Base-by-base conservation (phyloP, 2,113 vertebrate genomes). In the Daboia siamensis region DNA sequence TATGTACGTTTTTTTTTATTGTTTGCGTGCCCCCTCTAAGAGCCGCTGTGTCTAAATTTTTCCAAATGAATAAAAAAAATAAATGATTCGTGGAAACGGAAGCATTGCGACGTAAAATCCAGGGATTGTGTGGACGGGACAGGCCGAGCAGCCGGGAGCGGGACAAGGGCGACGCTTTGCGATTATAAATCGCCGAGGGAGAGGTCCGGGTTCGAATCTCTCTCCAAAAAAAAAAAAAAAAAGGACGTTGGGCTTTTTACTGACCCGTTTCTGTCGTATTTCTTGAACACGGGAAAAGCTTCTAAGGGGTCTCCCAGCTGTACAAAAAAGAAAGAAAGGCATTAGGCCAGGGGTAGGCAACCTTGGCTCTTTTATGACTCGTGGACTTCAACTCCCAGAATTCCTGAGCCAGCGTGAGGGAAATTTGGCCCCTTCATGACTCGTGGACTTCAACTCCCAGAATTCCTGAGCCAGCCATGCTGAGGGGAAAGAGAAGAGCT, bases 221-320 rank as follows among this genome's bases (percentile, higher is more conserved):
- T 51, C 51, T 46, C 39, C 2, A 48, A 89, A 29, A 21, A 69
- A 51, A 51, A 48, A 48, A 51, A 51, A 51, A 51, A 5, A 48
- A 80, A 21, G 23, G 48, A 29, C 26, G 46, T 10, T 0, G n/a
- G 33, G 11, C 29, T 2, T 33, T 23, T 15, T 33, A 92, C 98
- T 92, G 97, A 99, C 99, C 99, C 99, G 1, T 99, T 99, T 56
- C 99, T 97, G 96, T 99, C 99, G 1, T 99, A 99, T 88, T 99
- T 99, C 96, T 99, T 99, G 95, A 99, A 99, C 90, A 98, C 99
- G 0, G 99, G 99, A 95, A 99, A 99, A 3, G 99, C 97, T 85
- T 98, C 97, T 20, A 99, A 96, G 1, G 99, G 99, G 88, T 99
- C 99, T 0, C 98, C 98, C 0, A 99, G 98, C 99, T 99, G 97